These are phyloP conservation scores for Electrona antarctica DNA, from an alignment of 2,113 vertebrate species.

Conservation along the genomic window DNA sequence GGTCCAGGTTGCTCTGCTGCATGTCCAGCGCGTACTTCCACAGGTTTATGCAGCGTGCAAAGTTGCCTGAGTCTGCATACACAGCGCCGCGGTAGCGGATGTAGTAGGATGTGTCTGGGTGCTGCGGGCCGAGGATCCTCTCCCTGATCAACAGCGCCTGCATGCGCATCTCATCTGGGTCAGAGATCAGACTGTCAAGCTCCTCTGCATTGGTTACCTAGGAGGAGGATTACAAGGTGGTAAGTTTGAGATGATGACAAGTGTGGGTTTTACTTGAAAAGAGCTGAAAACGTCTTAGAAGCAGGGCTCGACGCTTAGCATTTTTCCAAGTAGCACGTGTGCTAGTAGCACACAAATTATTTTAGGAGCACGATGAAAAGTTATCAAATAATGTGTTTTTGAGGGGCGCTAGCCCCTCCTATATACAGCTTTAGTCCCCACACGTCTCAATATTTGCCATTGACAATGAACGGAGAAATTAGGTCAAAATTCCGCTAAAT, in stretches of 20 bases:
- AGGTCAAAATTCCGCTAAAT: no score
- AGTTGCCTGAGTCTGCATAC: constrained; percentile 98
- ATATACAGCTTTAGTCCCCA: no score
- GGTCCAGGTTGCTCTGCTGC: constrained; percentile 97
- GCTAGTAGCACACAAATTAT: no score
- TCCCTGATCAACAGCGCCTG: constrained; percentile 96
- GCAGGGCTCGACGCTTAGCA: no score
- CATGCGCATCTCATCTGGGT: constrained; percentile 99
- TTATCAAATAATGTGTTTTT: no score
- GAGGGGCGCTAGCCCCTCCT: no score
- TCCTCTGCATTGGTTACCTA: constrained; percentile 85
- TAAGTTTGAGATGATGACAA: neutral
- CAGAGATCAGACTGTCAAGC: constrained; percentile 93
- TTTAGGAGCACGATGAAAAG: no score
- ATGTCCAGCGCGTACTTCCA: constrained; percentile 99
- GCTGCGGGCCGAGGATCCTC: constrained; percentile 94
- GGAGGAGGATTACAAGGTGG: neutral
- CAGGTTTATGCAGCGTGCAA: constrained; percentile 95
- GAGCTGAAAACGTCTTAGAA: neutral
- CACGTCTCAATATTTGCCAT: no score
- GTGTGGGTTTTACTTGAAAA: neutral
- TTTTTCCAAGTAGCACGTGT: no score
- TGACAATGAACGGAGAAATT: no score
- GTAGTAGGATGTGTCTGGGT: constrained; percentile 98
- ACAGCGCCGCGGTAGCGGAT: constrained; percentile 97